These are phyloP conservation scores for Cepaea nemoralis DNA, from an alignment of 1,140 invertebrate species.

Conservation along the genomic window DNA sequence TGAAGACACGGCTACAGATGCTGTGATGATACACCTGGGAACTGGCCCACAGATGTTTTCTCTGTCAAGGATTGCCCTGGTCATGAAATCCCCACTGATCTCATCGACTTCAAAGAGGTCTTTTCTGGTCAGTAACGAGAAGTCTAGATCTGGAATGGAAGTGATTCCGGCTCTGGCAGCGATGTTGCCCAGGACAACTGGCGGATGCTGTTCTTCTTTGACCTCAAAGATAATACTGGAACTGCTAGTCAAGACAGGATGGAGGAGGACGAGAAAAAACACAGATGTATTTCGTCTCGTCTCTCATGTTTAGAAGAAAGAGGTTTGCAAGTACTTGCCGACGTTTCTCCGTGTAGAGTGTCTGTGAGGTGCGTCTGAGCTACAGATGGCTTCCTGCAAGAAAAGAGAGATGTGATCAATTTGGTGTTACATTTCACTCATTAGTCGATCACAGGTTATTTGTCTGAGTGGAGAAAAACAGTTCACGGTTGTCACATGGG, in stretches of 20 bases:
- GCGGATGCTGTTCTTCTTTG: conserved; percentile 30
- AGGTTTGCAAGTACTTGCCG: no score
- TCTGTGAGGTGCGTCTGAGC: no score
- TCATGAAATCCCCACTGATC: conserved; percentile 44
- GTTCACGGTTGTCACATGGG: no score
- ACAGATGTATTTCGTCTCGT: background rate
- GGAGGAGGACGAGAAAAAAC: background rate
- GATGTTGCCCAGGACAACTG: conserved; percentile 39
- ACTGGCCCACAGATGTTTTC: conserved; percentile 46
- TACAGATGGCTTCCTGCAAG: no score
- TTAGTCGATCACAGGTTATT: no score
- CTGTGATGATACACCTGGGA: conserved; percentile 37
- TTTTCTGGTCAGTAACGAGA: conserved; percentile 20
- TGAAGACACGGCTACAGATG: conserved; percentile 44
- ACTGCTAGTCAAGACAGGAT: background rate
- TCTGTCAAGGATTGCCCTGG: conserved; percentile 43
- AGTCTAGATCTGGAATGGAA: conserved; percentile 11
- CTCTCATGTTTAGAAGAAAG: no score
- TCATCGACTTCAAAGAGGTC: conserved; percentile 45
- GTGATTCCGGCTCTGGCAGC: conserved; percentile 22
- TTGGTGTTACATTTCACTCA: no score
- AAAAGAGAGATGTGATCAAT: no score
- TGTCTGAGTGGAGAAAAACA: no score
- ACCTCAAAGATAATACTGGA: conserved; percentile 7
- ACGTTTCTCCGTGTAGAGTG: no score